Evolutionary conservation across 2,888 invertebrate genomes (phyloP), one percentile per base, ranked within the genome.

Genomic region (Volucella inflata): DNA sequence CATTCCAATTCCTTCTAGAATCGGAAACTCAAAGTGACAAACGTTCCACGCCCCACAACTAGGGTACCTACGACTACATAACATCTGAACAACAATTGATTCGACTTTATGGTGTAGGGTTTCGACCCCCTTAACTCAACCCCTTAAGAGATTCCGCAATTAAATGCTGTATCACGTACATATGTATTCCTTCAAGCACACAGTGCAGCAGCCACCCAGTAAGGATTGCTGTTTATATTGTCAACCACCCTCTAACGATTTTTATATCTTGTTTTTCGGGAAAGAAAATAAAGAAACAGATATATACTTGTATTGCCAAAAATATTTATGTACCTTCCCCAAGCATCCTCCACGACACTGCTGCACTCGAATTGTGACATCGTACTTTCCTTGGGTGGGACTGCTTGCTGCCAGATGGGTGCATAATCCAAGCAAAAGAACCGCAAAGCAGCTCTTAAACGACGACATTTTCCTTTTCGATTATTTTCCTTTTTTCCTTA

Each of bases 321-420:
- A 30, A 30, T 67, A 77, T 68, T 88, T 89, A n/a, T n/a, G n/a
- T n/a, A 90, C 90, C 90, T 90, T 89, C 85, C 89, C 90, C 77
- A 90, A 88, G 88, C 90, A 90, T 88, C 90, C 90, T 81, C 88
- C 89, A 65, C 89, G 90, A 88, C 90, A 90, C 78, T 90, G 90
- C 87, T 89, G 89, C 85, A 89, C 88, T 81, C 90, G 88, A 78
- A 87, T 85, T 57, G 84, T 84, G 74, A 88, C 50, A 55, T 81
- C 83, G 62, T 79, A 60, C 64, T 62, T 72, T 51, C 64, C 81
- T 57, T 77, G 78, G 55, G 83, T 80, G 68, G 74, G 77, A 75
- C 80, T 87, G 59, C 83, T 81, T 76, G 81, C 71, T 72, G 85
- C 85, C 76, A 85, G 76, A 81, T 85, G 85, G 81, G 81, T 77